Percentiles rank a stretch among this genome's conserved stretches.
These are phyloP conservation scores for Xiphorhynchus elegans DNA, from an alignment of 2,113 vertebrate genomes.

Conservation along the genomic window DNA sequence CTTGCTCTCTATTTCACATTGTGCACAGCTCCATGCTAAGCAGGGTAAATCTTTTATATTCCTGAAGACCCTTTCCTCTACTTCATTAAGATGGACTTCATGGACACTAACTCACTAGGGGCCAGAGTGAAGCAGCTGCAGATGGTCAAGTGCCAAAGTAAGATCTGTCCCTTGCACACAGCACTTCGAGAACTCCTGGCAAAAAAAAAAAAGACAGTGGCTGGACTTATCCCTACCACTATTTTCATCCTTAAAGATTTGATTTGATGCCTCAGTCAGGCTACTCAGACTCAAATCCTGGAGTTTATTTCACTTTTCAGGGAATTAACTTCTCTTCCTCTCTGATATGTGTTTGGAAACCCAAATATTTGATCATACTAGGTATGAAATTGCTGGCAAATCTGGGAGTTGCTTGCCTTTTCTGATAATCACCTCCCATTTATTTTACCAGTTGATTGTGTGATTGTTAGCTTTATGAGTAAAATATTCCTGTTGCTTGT, in stretches of 20 bases:
- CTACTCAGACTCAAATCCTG: neutral
- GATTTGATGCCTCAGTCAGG: neutral
- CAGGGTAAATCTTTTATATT: slow-evolving; percentile 52
- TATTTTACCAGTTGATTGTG: neutral
- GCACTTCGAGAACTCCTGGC: neutral
- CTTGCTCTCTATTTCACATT: slow-evolving; percentile 30
- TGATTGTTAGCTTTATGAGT: neutral
- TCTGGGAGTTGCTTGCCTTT: neutral
- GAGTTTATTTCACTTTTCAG: neutral
- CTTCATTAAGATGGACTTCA: slow-evolving; percentile 61
- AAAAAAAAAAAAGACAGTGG: neutral
- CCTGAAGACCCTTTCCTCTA: slow-evolving; percentile 34
- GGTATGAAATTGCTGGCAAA: neutral
- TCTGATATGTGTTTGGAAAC: neutral
- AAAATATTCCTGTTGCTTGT: slow-evolving; percentile 10
- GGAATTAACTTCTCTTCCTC: neutral
- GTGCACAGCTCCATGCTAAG: slow-evolving; percentile 6
- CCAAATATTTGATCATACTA: neutral
- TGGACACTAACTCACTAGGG: slow-evolving; percentile 38
- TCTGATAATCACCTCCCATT: neutral
- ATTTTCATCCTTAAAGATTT: neutral
- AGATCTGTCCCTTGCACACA: slow-evolving; percentile 21
- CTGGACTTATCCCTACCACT: neutral
- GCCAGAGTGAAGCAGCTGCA: slow-evolving; percentile 36
- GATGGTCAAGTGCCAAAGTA: slow-evolving; percentile 39